Evolutionary conservation across 2,888 invertebrate genomes (phyloP).

Genomic region (Seira ritae): DNA sequence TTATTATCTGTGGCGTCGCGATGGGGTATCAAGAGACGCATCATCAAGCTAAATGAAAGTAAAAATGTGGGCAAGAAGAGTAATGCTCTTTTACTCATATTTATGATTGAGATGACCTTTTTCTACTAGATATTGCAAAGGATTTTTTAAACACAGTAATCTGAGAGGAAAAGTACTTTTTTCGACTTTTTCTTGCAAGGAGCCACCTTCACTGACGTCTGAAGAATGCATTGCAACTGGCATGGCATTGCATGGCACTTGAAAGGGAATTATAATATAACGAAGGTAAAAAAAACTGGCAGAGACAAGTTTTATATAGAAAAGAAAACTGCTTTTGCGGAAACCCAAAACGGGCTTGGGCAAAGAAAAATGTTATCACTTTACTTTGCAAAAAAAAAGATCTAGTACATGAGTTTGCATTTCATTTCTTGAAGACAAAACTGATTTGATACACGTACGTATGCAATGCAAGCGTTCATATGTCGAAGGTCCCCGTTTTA

Average conservation of each 20-base stretch:
- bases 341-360: conserved; percentile 30
- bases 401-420: conserved; percentile 42
- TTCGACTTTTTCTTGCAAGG: too few species aligned
- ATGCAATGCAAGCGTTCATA: too few species aligned
- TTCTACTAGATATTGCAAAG: background rate
- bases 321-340: conserved; percentile 39
- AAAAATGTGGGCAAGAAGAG: background rate
- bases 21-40: too few species aligned
- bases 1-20: too few species aligned
- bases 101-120: background rate
- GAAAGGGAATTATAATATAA: conserved; percentile 16
- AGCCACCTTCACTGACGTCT: background rate
- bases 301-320: conserved; percentile 46
- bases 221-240: background rate
- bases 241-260: background rate
- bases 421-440: background rate
- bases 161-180: conserved; percentile 51
- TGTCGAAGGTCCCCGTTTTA: background rate
- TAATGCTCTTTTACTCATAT: background rate
- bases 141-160: background rate
- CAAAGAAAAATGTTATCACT: conserved; percentile 19
- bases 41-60: background rate
- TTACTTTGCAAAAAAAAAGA: conserved; percentile 47
- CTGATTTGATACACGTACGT: too few species aligned
- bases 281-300: conserved; percentile 46